Evolutionary conservation across 2,113 vertebrate genomes (phyloP), one percentile per base, ranked within the genome.

Genomic region (Oncorhynchus masou): DNA sequence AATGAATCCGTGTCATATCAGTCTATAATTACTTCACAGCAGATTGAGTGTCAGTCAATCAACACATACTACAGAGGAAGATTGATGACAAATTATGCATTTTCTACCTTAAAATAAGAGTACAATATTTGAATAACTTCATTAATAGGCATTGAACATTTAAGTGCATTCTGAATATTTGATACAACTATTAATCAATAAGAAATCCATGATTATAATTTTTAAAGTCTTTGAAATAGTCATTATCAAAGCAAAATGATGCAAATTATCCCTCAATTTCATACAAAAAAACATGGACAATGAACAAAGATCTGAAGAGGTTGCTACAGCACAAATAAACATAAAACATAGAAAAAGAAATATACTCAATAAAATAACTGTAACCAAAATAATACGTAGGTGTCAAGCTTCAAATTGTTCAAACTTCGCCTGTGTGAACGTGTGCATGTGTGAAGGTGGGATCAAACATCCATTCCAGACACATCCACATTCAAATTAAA

Each of bases 141-240:
- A 59, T n/a, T 64, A 64, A 64, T 64, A 67, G 25, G 5, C 24
- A 67, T 27, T 27, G 15, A 27, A 19, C 12, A 19, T 27, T 16
- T 27, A 6, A 27, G n/a, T 15, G 4, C 4, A 25, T 67, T 67
- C 24, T 27, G 24, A 27, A 4, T 27, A 27, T 31, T 16, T 13
- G 3, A 25, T 24, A 67, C 3, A 13, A 67, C 65, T 16, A 31
- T 27, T 27, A 16, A 67, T 16, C 15, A 67, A 16, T 45, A 70
- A 79, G 69, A 39, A 74, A 76, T 73, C 60, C 31, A 68, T 15
- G 68, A 72, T 70, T 59, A 69, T 67, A 27, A 27, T 73, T 20
- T 73, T 16, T 1, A 39, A 73, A 68, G 70, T 60, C 12, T 74
- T 69, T 48, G 2, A 60, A 6, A 60, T 29, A 49, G 64, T 68